A percentile compares a stretch with the other conserved stretches of the same genome.
Evolutionary conservation across 2,888 invertebrate species (phyloP).

Genomic region (Schizotus pectinicornis): DNA sequence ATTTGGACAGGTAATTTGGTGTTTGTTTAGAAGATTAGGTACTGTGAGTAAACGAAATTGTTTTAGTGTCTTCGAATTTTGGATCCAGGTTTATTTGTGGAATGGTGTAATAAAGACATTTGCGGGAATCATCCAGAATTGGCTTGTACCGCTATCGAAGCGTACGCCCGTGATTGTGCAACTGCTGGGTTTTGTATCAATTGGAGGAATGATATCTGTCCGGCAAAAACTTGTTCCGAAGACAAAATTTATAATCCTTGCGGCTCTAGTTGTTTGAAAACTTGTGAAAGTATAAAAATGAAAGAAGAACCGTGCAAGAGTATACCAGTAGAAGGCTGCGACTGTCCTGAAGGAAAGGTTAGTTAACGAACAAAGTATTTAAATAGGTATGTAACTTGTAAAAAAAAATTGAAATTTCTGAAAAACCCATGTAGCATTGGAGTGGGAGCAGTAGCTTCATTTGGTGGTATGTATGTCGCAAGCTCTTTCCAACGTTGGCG

Average conservation of each 20-base stretch:
- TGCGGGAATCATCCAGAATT: constrained; percentile 62
- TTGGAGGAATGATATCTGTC: constrained; percentile 74
- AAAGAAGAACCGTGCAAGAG: constrained; percentile 35
- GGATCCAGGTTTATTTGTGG: constrained; percentile 71
- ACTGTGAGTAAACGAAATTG: constrained; percentile 45
- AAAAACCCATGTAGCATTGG: too few species aligned
- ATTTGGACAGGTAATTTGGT: constrained; percentile 61
- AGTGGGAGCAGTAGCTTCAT: too few species aligned
- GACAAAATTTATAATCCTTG: constrained; percentile 63
- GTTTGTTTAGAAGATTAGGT: too few species aligned
- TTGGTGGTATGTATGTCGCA: too few species aligned
- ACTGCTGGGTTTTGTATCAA: constrained; percentile 73
- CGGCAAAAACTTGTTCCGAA: constrained; percentile 64
- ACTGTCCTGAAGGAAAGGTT: constrained; percentile 80
- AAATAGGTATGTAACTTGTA: too few species aligned
- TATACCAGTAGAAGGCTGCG: constrained; percentile 77
- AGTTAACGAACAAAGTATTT: too few species aligned
- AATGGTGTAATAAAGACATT: constrained; percentile 75
- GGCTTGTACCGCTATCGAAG: constrained; percentile 70
- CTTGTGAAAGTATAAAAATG: constrained; percentile 68
- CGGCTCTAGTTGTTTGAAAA: constrained; percentile 68
- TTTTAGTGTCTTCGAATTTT: constrained; percentile 72
- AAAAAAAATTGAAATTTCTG: too few species aligned
- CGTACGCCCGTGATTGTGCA: constrained; percentile 77
- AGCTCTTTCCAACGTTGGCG: too few species aligned